Percentiles rank a stretch among this genome's conserved stretches.
Conservation (phyloP, 2,888 invertebrate genomes). For the Colostygia pectinataria region DNA sequence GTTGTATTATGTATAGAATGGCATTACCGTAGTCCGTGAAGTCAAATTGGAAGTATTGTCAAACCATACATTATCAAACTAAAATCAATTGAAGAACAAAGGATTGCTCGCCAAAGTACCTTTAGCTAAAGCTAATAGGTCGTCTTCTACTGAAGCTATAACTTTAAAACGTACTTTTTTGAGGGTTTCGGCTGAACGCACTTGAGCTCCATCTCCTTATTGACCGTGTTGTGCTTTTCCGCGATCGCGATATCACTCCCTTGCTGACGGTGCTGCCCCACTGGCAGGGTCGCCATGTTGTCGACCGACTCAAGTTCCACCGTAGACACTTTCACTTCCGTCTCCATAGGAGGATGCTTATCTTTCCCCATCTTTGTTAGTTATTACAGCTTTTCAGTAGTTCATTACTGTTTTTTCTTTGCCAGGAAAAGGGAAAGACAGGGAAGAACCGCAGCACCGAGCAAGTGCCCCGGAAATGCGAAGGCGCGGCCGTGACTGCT, state of each 20-base stretch:
- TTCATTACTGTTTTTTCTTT: conserved; percentile 52
- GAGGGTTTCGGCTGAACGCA: conserved; percentile 92
- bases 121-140: neutral
- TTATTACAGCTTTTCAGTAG: conserved; percentile 43
- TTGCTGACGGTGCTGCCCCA: conserved; percentile 87
- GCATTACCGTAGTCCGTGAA: too few species aligned
- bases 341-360: conserved; percentile 80
- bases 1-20: too few species aligned
- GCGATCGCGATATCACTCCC: conserved; percentile 88
- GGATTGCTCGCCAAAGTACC: conserved; percentile 13
- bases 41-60: too few species aligned
- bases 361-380: conserved; percentile 68
- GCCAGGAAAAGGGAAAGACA: conserved; percentile 45
- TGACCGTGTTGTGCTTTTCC: conserved; percentile 91
- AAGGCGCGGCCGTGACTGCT: conserved; percentile 64
- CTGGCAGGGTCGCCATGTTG: conserved; percentile 95
- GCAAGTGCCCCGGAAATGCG: conserved; percentile 66
- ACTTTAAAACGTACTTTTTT: conserved; percentile 86
- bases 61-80: too few species aligned
- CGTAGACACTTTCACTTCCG: conserved; percentile 94
- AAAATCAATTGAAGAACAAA: conserved; percentile 27
- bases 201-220: conserved; percentile 94
- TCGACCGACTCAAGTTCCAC: conserved; percentile 94
- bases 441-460: conserved; percentile 54
- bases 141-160: conserved; percentile 17